Base-by-base conservation (phyloP, 1,140 invertebrate genomes). In the Samia ricini region DNA sequence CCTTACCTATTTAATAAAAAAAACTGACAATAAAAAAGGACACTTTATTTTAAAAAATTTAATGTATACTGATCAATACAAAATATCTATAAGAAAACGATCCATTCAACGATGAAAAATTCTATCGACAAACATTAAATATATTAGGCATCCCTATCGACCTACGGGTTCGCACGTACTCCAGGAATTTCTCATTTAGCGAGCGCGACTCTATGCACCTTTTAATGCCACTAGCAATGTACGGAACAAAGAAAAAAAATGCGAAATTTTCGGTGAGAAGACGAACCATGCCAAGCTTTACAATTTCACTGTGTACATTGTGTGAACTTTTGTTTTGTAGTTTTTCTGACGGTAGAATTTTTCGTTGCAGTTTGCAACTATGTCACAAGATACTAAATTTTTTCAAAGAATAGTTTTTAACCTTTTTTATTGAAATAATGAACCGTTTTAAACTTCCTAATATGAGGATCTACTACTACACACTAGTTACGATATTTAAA, bases 141-240 rank as follows among this genome's bases (percentile, higher is more conserved):
- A 42, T 15, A 42, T 42, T 19, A 18, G 21, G 24, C 22, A 69
- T 55, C 77, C 55, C 74, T 76, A 76, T 54, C 18, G 12, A 8
- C 29, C 54, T 36, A 51, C 56, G 66, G 64, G 33, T 10, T 26
- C 26, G 61, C 71, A 75, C 74, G 72, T 76, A 63, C 62, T 68
- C 60, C 56, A 74, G 71, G 76, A 77, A 83, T 83, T 83, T 83
- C 74, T 83, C 77, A 83, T 83, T 83, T 83, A 77, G 67, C 60
- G 52, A 64, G 64, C 59, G 69, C 72, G 63, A 70, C 72, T 72
- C 73, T 77, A 75, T 79, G 77, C 77, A 76, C 74, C 70, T 63
- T 68, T 66, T 71, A 72, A 71, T 61, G 71, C 51, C 54, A 58
- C 33, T 61, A 65, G 48, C 23, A 33, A 59, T 29, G 42, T 4